Base-by-base conservation (phyloP, 1,140 invertebrate species). In the Ladona fulva region DNA sequence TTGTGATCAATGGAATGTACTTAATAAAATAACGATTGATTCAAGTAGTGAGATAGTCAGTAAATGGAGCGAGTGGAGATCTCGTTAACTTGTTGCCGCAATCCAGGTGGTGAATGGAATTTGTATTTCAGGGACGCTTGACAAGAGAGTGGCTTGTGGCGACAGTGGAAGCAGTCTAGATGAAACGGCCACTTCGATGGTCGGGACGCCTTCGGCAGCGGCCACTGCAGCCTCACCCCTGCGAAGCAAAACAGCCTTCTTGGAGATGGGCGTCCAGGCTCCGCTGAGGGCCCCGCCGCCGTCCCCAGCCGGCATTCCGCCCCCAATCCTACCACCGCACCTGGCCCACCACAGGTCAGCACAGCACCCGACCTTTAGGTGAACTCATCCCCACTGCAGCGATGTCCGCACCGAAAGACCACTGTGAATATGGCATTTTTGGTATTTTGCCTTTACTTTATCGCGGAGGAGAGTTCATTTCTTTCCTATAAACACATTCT, bases 111-210 rank as follows among this genome's bases (percentile, higher is more conserved):
- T n/a, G n/a, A n/a, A n/a, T n/a, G n/a, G n/a, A n/a, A n/a, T n/a
- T 91, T 83, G 89, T 89, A 7, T 89, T 91, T 82, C 91, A 90
- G 80, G 89, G 89, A 0, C 89, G 91, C 82, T 89, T 89, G 24
- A 89, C 91, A 84, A 91, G 89, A 80, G 88, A 89, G 22, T 91
- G 89, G 80, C 85, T 85, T 79, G 83, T 84, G 19, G 83, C 84
- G 10, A 82, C 0, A 83, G 83, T 11, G 78, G 83, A 25, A 85
- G 83, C 10, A 86, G 86, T 80, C 91, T 93, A 0, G 92, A 93
- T 84, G 89, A 91, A 82, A 88, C 90, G 79, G 89, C 88, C 80
- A 86, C 90, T 42, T 89, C 91, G 82, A 90, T 93, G 81, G 83
- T 85, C 0, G 83, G 83, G 0, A 78, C 83, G 1, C 84, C 84